Evolutionary conservation across 2,113 vertebrate genomes (phyloP).

Genomic region (Lepisosteus osseus): DNA sequence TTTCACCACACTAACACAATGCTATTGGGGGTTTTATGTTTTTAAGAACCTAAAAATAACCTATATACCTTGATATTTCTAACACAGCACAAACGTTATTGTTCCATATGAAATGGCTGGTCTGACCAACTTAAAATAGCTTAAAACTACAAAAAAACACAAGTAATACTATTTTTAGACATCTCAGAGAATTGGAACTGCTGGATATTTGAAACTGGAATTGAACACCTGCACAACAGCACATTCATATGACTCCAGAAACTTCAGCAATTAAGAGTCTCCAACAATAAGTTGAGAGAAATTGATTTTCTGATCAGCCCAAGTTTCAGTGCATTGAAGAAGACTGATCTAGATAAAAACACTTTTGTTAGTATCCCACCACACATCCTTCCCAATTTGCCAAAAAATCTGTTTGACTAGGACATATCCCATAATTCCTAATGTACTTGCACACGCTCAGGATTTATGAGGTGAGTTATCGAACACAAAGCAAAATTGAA

Average conservation of each 20-base stretch:
- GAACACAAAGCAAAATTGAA: not conserved
- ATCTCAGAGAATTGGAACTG: constrained; percentile 49
- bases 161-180: constrained; percentile 49
- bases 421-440: not conserved
- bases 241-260: constrained; percentile 50
- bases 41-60: constrained; percentile 54
- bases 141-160: constrained; percentile 62
- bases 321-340: constrained; percentile 40
- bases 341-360: constrained; percentile 62
- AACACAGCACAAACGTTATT: constrained; percentile 46
- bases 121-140: constrained; percentile 51
- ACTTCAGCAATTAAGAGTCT: constrained; percentile 60
- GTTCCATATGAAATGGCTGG: constrained; percentile 53
- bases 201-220: constrained; percentile 64
- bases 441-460: not conserved
- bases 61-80: constrained; percentile 71
- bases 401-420: not conserved
- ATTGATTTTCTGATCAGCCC: constrained; percentile 45
- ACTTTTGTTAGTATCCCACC: constrained; percentile 39
- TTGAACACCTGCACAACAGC: constrained; percentile 42
- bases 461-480: not conserved
- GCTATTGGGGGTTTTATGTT: constrained; percentile 37
- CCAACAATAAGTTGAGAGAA: constrained; percentile 59
- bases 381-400: constrained; percentile 22
- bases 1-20: constrained; percentile 52